phyloP scores from a whole-genome alignment of 2,888 invertebrate species.

The Chrysina gloriosa region DNA sequence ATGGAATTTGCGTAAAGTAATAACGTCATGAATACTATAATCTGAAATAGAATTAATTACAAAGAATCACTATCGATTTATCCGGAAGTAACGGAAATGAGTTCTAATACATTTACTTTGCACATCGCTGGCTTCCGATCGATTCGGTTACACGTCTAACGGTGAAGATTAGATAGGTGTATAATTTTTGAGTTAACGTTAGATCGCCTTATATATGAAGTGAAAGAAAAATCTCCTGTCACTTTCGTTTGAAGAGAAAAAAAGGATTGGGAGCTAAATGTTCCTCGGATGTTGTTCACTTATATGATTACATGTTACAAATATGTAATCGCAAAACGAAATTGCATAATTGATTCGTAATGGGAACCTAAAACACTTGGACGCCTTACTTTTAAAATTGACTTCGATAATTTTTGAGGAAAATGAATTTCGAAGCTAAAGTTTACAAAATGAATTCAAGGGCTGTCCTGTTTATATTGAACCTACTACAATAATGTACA shows the following conservation, averaged over 20 bases:
- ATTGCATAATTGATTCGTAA: conserved; percentile 19
- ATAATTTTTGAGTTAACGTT: conserved; percentile 8
- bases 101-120: neutral
- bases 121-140: neutral
- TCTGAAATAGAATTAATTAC: neutral
- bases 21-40: neutral
- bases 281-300: neutral
- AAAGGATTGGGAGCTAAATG: neutral
- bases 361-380: too few relatives aligned
- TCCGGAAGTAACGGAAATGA: neutral
- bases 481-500: too few relatives aligned
- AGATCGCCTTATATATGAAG: conserved; percentile 22
- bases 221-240: conserved; percentile 32
- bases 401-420: too few relatives aligned
- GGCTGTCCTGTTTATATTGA: too few relatives aligned
- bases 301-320: conserved; percentile 25
- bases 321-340: conserved; percentile 11
- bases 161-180: conserved; percentile 1
- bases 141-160: neutral
- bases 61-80: neutral
- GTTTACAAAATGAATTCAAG: too few relatives aligned
- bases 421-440: too few relatives aligned
- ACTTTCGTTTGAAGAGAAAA: conserved; percentile 26
- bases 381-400: too few relatives aligned
- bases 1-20: conserved; percentile 13